phyloP scores from a whole-genome alignment of 2,888 invertebrate species.

The Drosophila demipolita region DNA sequence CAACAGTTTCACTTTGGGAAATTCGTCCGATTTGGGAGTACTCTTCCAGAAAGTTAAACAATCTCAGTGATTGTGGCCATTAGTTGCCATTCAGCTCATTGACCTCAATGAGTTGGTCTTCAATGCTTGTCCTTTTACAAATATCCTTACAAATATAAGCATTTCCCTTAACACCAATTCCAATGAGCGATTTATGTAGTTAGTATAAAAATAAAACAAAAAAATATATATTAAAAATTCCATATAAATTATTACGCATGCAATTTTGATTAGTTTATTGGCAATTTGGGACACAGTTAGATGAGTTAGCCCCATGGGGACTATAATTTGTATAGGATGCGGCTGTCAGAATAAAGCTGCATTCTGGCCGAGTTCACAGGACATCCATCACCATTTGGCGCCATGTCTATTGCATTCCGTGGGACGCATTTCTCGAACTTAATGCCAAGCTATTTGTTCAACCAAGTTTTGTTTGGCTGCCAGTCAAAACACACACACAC shows the following conservation, averaged over 20 bases:
- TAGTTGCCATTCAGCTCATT: slow-evolving; percentile 44
- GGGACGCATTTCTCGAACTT: slow-evolving; percentile 40
- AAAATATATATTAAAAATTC: not conserved
- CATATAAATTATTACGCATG: slow-evolving; percentile 14
- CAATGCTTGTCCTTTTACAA: not conserved
- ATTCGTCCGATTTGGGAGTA: not conserved
- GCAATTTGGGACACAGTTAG: slow-evolving; percentile 22
- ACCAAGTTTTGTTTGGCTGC: slow-evolving; percentile 57
- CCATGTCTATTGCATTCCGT: slow-evolving; percentile 49
- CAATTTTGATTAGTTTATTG: slow-evolving; percentile 43
- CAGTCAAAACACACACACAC: slow-evolving; percentile 39
- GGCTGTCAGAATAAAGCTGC: slow-evolving; percentile 24
- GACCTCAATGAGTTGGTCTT: slow-evolving; percentile 24
- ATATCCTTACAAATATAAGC: not conserved
- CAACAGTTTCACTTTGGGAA: slow-evolving; percentile 18
- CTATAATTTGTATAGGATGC: slow-evolving; percentile 30
- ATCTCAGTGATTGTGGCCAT: slow-evolving; percentile 26
- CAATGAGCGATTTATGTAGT: not conserved
- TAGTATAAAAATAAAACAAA: not conserved
- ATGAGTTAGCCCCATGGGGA: slow-evolving; percentile 11
- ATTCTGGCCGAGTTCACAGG: slow-evolving; percentile 28
- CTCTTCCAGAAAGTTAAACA: slow-evolving; percentile 15
- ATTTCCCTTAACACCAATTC: not conserved
- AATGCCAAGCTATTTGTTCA: slow-evolving; percentile 71
- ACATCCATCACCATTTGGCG: slow-evolving; percentile 25